phyloP scores from a whole-genome alignment of 2,888 invertebrate species.

The Iselma pallidipennis region DNA sequence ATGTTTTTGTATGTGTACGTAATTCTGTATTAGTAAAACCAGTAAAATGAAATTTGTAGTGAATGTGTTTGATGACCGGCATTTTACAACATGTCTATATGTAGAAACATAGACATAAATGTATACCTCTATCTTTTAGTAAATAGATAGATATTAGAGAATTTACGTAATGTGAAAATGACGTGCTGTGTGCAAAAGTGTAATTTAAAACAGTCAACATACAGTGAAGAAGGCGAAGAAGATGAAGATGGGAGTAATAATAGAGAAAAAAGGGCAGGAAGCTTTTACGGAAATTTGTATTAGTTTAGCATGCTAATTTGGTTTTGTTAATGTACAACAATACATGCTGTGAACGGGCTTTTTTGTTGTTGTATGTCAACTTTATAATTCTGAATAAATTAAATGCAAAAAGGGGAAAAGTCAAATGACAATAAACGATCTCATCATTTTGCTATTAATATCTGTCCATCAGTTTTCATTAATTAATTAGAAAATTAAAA shows the following conservation, averaged over 20 bases:
- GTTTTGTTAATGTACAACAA: too few species aligned
- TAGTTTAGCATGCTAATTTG: neutral
- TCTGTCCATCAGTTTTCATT: too few species aligned
- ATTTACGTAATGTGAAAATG: slow-evolving; percentile 6
- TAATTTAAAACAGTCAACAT: neutral
- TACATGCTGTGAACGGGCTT: too few species aligned
- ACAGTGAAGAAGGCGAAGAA: neutral
- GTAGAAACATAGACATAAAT: neutral
- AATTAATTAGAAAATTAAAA: too few species aligned
- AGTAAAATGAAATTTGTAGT: neutral
- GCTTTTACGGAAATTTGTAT: neutral
- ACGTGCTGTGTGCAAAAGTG: neutral
- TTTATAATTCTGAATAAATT: too few species aligned
- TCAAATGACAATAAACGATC: too few species aligned
- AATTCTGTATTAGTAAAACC: neutral
- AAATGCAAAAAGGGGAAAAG: too few species aligned
- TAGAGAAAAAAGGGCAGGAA: neutral
- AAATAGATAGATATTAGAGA: neutral
- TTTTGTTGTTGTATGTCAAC: too few species aligned
- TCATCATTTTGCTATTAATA: too few species aligned
- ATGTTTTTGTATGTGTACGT: neutral
- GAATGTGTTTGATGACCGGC: slow-evolving; percentile 1
- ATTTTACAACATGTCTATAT: too few species aligned
- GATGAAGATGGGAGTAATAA: neutral
- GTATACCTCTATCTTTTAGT: neutral